phyloP scores from a whole-genome alignment of 2,888 invertebrate genomes.

The Chelonus formosanus region DNA sequence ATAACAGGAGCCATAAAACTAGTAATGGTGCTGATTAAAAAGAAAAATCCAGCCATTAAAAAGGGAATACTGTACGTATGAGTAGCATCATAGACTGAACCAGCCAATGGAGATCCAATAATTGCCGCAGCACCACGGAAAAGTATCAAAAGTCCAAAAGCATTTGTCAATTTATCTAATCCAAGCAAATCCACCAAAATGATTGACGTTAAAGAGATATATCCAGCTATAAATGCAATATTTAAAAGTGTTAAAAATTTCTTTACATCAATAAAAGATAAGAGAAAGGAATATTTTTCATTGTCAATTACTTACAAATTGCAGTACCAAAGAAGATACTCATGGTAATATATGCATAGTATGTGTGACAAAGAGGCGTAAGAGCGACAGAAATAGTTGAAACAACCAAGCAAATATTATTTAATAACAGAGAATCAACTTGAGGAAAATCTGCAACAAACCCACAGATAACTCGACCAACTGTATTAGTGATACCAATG shows the following conservation, averaged over 20 bases:
- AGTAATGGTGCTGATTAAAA: slow-evolving; percentile 83
- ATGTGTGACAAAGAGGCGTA: slow-evolving; percentile 85
- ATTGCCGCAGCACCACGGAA: slow-evolving; percentile 96
- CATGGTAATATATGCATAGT: slow-evolving; percentile 79
- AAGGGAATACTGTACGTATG: slow-evolving; percentile 88
- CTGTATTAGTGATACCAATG: slow-evolving; percentile 93
- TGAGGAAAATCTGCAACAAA: slow-evolving; percentile 90
- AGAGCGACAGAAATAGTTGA: slow-evolving; percentile 86
- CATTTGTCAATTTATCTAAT: slow-evolving; percentile 94
- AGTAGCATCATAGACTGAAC: slow-evolving; percentile 90
- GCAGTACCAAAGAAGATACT: slow-evolving; percentile 91
- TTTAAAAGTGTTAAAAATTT: neutral
- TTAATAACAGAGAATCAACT: slow-evolving; percentile 91
- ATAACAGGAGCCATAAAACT: slow-evolving; percentile 85
- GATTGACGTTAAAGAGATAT: slow-evolving; percentile 97
- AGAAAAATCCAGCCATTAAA: slow-evolving; percentile 89
- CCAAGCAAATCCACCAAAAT: slow-evolving; percentile 96
- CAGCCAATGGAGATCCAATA: slow-evolving; percentile 83
- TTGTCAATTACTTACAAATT: slow-evolving; percentile 74
- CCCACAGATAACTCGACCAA: slow-evolving; percentile 90
- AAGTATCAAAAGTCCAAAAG: slow-evolving; percentile 94
- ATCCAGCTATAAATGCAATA: slow-evolving; percentile 78
- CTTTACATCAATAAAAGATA: neutral
- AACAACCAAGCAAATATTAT: slow-evolving; percentile 90
- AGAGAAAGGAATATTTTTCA: neutral